These are phyloP conservation scores for Psylliodes chrysocephalus DNA, from an alignment of 2,888 invertebrate genomes.

Conservation along the genomic window DNA sequence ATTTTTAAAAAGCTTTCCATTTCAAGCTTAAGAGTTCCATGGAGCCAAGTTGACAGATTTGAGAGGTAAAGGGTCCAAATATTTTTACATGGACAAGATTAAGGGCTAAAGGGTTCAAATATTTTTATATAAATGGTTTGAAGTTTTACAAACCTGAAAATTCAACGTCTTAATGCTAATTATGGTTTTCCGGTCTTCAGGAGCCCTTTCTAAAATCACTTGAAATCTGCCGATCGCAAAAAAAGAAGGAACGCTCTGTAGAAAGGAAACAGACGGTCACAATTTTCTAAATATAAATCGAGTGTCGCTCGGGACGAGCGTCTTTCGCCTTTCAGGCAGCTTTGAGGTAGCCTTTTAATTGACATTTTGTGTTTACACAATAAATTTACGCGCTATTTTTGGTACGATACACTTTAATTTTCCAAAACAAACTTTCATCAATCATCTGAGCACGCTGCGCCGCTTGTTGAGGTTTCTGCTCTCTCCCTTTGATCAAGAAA, in stretches of 20 bases:
- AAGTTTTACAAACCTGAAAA: too few relatives aligned
- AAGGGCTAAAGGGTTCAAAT: too few relatives aligned
- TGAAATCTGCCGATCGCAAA: too few relatives aligned
- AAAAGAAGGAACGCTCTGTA: slow-evolving; percentile 17
- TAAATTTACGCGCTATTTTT: slow-evolving; percentile 43
- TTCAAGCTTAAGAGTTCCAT: too few relatives aligned
- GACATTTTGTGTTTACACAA: slow-evolving; percentile 45
- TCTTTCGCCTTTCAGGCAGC: slow-evolving; percentile 20
- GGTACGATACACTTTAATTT: slow-evolving; percentile 40
- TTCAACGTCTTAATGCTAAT: too few relatives aligned
- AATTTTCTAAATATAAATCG: slow-evolving; percentile 44
- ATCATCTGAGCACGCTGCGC: slow-evolving; percentile 35
- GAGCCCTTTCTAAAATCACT: too few relatives aligned
- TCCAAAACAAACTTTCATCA: slow-evolving; percentile 42
- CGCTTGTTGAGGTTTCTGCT: slow-evolving; percentile 26
- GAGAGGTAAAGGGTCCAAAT: too few relatives aligned
- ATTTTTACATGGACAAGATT: too few relatives aligned
- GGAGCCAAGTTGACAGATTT: too few relatives aligned
- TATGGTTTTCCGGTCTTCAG: too few relatives aligned
- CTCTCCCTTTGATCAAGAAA: slow-evolving; percentile 30
- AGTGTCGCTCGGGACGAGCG: slow-evolving; percentile 15
- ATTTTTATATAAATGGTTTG: too few relatives aligned
- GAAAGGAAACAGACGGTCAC: slow-evolving; percentile 39
- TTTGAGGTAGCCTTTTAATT: slow-evolving; percentile 45
- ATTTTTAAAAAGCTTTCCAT: too few relatives aligned